Evolutionary conservation across 1,140 invertebrate species (phyloP).

Genomic region (Drosophila kanapiae): DNA sequence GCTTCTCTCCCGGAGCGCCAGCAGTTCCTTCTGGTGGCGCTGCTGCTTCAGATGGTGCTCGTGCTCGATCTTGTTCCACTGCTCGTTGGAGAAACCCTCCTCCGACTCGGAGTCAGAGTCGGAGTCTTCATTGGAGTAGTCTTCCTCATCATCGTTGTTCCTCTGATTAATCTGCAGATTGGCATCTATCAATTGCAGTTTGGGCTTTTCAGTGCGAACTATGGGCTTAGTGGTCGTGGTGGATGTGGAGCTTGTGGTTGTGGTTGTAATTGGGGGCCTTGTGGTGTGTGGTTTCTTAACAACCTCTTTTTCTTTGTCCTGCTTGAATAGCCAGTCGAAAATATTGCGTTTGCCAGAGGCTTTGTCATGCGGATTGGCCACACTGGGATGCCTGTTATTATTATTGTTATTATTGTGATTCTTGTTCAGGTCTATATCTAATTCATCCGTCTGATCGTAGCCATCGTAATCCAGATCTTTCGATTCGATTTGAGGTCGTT

Average conservation of each 20-base stretch:
- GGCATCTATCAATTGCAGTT: constrained; percentile 43
- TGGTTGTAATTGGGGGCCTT: constrained; percentile 1
- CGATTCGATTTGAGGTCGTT: constrained; percentile 35
- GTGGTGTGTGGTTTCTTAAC: constrained; percentile 14
- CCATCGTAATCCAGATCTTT: constrained; percentile 47
- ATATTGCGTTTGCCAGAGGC: constrained; percentile 57
- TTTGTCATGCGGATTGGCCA: constrained; percentile 51
- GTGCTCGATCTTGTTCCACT: constrained; percentile 74
- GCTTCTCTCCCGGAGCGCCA: constrained; percentile 55
- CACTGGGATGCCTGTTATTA: constrained; percentile 51
- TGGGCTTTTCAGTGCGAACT: constrained; percentile 47
- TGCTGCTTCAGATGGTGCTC: constrained; percentile 62
- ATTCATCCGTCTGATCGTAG: constrained; percentile 39
- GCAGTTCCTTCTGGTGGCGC: constrained; percentile 64
- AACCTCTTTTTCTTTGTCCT: constrained; percentile 34
- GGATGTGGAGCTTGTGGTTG: neutral
- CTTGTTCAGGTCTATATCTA: neutral
- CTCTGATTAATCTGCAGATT: constrained; percentile 25
- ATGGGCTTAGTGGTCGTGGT: constrained; percentile 8
- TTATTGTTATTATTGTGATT: constrained; percentile 20
- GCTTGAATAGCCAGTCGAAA: constrained; percentile 66
- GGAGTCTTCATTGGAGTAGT: constrained; percentile 28
- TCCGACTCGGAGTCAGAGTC: constrained; percentile 27
- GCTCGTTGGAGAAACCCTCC: constrained; percentile 61
- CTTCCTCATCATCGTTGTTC: constrained; percentile 5